Evolutionary conservation across 2,888 invertebrate genomes (phyloP), one percentile per base, ranked within the genome.

Genomic region (Loripinus fragilis): DNA sequence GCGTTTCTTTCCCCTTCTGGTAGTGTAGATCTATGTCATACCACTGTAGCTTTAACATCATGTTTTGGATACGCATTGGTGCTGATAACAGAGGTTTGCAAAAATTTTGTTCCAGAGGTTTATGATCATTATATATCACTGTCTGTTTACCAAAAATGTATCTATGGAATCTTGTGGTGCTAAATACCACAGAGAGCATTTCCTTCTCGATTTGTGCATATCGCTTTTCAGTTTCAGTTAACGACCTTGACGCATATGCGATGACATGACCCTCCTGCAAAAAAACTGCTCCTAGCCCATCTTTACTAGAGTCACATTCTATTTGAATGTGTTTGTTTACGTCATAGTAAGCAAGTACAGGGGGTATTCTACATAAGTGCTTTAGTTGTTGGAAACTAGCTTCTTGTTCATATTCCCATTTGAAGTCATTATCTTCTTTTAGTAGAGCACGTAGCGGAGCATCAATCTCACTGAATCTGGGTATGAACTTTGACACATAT

Each of bases 161-260:
- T 23, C 78, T 65, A n/a, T 85, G 55, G 70, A 85, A 85, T 33
- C 42, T 48, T 70, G 77, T 79, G 50, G 71, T 74, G 1, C 65
- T 80, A 55, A 79, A 80, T 0, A 84, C 81, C 10, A 85, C 76
- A 25, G 81, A 80, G 17, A 85, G 70, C 15, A 75, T 73, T 30
- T 87, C 87, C 65, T 86, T 85, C 65, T 86, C 86, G 23, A 86
- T 42, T n/a, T 85, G 81, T 10, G 83, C 80, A 65, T 85, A 86
- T 8, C 50, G 30, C 38, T 69, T 67, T 72, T 87, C 80, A 17
- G 81, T 69, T 33, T 67, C 55, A 3, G 72, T 71, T 30, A 85
- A 64, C 28, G 82, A 74, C 41, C 80, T 70, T 10, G 78, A 78
- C 25, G 85, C 81, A n/a, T n/a, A 75, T 67, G 78, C 80, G 1